Evolutionary conservation across 2,113 vertebrate genomes (phyloP).

Genomic region (Potamarius usumacintae): DNA sequence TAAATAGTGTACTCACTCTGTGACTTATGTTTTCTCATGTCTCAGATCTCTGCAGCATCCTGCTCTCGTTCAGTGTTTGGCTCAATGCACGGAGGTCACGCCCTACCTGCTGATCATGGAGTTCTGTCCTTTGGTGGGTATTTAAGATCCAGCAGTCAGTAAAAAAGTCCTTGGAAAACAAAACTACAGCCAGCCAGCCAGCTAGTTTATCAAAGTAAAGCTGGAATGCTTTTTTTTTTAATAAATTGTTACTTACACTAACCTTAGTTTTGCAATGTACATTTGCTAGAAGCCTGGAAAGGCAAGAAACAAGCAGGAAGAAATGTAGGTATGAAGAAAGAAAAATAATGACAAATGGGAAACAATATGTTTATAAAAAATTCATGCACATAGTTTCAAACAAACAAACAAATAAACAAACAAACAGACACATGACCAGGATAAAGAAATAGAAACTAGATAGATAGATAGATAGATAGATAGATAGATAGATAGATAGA

Average conservation of each 20-base stretch:
- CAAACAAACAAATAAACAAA: neutral
- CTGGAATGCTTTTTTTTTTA: neutral
- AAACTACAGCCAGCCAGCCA: neutral
- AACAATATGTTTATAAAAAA: neutral
- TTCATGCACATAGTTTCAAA: no score
- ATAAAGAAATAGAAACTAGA: neutral
- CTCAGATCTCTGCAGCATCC: conserved; percentile 86
- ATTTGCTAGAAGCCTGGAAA: neutral
- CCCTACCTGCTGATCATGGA: conserved; percentile 97
- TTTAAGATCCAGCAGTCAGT: neutral
- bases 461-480: neutral
- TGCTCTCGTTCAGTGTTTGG: conserved; percentile 90
- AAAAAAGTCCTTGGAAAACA: no score
- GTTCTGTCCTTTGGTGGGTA: conserved; percentile 92
- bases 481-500: neutral
- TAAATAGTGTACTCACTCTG: neutral
- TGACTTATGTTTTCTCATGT: neutral
- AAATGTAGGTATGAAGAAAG: neutral
- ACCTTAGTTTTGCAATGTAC: neutral
- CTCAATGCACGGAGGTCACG: conserved; percentile 88
- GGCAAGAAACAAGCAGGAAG: neutral
- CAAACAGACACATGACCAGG: neutral
- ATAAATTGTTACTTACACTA: neutral
- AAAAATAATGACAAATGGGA: neutral
- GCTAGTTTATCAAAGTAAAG: neutral